Base-by-base conservation (phyloP, 2,113 vertebrate genomes). In the Dissostichus mawsoni region DNA sequence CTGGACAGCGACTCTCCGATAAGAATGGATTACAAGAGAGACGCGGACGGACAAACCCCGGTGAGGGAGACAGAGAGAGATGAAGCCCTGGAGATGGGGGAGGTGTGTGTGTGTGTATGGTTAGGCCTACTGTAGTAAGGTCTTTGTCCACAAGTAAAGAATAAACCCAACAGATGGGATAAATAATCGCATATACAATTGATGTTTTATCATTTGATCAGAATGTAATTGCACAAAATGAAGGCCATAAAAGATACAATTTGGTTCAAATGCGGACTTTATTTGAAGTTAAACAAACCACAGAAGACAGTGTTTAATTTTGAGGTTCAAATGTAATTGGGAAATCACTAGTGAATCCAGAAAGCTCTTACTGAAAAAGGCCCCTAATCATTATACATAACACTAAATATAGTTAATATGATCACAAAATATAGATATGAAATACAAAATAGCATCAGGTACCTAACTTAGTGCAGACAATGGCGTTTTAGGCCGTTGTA, bases 1-100 rank as follows among this genome's bases (percentile, higher is more conserved):
- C 93, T 96, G 18, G 96, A 96, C 69, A 85, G 65, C 3, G 96
- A 97, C 48, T 92, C 92, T 59, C 93, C 93, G 5, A 85, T 93
- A 63, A 95, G 89, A 86, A 83, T 88, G 68, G 94, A 95, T 86
- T 92, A 89, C 92, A 93, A 91, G 80, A 92, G 85, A 88, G 93
- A 94, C 72, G 59, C 73, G 41, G 95, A 95, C 56, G 75, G 78
- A 72, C 69, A 91, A 78, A 92, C 90, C 48, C 90, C 83, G 87
- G 93, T 93, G 91, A 94, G 93, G 85, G 70, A 80, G 82, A 78
- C 68, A 65, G 80, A 82, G 59, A 76, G 68, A 74, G 68, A 58
- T 67, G 80, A 84, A 14, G 57, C 41, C 36, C 18, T 3, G 74
- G 71, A 76, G 4, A 57, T 58, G n/a, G 71, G 72, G 48, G 65